phyloP scores from a whole-genome alignment of 2,113 vertebrate genomes.

The Ranitomeya imitator region DNA sequence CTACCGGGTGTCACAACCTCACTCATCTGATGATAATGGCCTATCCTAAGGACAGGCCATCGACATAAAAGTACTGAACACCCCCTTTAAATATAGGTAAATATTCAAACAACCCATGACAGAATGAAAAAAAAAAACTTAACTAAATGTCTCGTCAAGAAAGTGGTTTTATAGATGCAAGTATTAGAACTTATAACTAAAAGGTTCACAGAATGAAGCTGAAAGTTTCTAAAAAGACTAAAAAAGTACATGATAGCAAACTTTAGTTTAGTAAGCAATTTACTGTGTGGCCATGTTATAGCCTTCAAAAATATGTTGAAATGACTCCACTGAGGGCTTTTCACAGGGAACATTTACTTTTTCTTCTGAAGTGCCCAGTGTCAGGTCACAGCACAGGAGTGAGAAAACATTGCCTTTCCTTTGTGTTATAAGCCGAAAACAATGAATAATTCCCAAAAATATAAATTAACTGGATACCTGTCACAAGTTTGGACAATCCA shows the following conservation, averaged over 20 bases:
- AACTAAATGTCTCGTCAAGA: not conserved
- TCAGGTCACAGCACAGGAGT: not conserved
- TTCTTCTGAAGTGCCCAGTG: not conserved
- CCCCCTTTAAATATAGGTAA: too few relatives aligned
- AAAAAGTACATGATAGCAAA: not conserved
- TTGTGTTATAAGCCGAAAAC: not conserved
- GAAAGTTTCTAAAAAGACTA: not conserved
- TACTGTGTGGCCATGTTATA: too few relatives aligned
- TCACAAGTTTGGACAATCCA: not conserved
- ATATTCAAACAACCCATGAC: too few relatives aligned
- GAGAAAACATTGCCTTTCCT: too few relatives aligned
- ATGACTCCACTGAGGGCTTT: not conserved
- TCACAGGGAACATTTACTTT: not conserved
- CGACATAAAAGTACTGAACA: too few relatives aligned
- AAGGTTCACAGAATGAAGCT: not conserved
- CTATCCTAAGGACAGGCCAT: too few relatives aligned
- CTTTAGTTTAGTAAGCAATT: not conserved
- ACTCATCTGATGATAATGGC: too few relatives aligned
- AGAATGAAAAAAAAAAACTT: not conserved
- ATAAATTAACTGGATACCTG: not conserved
- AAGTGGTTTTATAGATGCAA: not conserved
- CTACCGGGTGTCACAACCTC: too few relatives aligned
- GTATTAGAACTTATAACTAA: not conserved
- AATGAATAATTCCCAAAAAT: not conserved
- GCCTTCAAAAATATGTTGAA: not conserved